Evolutionary conservation across 2,797 vertebrate genomes (phyloP).

Genomic region (Arnoldichthys spilopterus): DNA sequence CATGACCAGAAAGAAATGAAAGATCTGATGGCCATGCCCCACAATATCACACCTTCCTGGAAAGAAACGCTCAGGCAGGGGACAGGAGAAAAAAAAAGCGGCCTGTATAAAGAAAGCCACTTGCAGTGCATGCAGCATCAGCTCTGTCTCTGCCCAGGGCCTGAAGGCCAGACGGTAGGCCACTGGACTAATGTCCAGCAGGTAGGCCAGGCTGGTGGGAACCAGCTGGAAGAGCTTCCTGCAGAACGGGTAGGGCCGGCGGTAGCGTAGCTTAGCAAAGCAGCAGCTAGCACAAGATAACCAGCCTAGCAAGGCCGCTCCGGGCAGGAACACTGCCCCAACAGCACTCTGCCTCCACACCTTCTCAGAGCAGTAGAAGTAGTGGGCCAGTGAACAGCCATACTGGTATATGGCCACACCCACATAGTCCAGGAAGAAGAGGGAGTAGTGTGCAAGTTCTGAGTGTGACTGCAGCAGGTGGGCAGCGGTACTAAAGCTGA

Average conservation of each 20-base stretch:
- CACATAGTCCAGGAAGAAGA: conserved; percentile 93
- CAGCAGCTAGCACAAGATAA: conserved; percentile 90
- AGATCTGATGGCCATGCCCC: conserved; percentile 92
- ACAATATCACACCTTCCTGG: conserved; percentile 89
- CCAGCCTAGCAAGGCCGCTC: conserved; percentile 85
- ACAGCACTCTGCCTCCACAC: conserved; percentile 82
- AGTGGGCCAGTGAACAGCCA: conserved; percentile 87
- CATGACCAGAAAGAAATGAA: conserved; percentile 87
- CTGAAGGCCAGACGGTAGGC: conserved; percentile 81
- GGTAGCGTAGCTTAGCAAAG: conserved; percentile 86
- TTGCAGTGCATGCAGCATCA: conserved; percentile 86
- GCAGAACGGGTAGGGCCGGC: conserved; percentile 84
- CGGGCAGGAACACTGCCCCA: conserved; percentile 83
- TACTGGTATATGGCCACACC: conserved; percentile 91
- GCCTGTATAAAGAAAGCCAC: conserved; percentile 86
- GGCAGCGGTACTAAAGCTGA: conserved; percentile 85
- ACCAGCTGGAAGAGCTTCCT: conserved; percentile 90
- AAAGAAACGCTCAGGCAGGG: conserved; percentile 88
- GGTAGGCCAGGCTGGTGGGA: conserved; percentile 82
- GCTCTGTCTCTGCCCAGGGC: conserved; percentile 81
- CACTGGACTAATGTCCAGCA: conserved; percentile 89
- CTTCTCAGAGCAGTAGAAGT: conserved; percentile 86
- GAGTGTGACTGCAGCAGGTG: conserved; percentile 93
- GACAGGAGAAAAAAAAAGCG: conserved; percentile 90
- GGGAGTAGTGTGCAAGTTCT: conserved; percentile 86